Percentiles rank a stretch among this genome's conserved stretches.
These are phyloP conservation scores for Poecilia wingei DNA, from an alignment of 2,797 vertebrate genomes.

Conservation along the genomic window DNA sequence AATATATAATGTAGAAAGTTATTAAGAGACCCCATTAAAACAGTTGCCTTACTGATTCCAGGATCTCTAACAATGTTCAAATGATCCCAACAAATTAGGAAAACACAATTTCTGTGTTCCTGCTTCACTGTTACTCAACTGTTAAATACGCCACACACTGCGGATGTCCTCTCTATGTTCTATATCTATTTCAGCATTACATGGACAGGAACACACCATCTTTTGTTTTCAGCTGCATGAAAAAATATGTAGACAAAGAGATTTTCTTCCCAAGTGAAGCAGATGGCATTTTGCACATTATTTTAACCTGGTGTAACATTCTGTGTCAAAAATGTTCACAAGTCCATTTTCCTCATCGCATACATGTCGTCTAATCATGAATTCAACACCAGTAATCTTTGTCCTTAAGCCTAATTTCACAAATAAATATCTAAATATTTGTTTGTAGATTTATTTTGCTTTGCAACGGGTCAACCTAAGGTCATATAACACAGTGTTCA, in stretches of 20 bases:
- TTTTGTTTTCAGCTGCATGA: neutral
- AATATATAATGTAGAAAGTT: slow-evolving; percentile 8
- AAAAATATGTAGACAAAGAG: neutral
- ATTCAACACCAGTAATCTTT: neutral
- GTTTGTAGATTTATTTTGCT: no score
- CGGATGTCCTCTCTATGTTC: neutral
- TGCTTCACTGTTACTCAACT: neutral
- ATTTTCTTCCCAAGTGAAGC: neutral
- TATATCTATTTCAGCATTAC: neutral
- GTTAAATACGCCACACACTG: neutral
- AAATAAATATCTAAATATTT: no score
- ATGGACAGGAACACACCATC: neutral
- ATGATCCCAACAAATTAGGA: neutral
- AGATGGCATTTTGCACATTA: neutral
- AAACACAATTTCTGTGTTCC: neutral
- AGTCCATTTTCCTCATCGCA: neutral
- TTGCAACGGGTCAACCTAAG: neutral
- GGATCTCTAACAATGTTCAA: neutral
- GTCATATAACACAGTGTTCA: neutral
- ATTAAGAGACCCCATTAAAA: neutral
- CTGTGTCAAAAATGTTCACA: neutral
- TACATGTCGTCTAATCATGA: neutral
- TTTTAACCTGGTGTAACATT: neutral
- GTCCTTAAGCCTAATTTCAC: no score
- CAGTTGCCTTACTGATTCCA: neutral